Conservation (phyloP, 2,797 vertebrate species). For the Acanthis flammea region DNA sequence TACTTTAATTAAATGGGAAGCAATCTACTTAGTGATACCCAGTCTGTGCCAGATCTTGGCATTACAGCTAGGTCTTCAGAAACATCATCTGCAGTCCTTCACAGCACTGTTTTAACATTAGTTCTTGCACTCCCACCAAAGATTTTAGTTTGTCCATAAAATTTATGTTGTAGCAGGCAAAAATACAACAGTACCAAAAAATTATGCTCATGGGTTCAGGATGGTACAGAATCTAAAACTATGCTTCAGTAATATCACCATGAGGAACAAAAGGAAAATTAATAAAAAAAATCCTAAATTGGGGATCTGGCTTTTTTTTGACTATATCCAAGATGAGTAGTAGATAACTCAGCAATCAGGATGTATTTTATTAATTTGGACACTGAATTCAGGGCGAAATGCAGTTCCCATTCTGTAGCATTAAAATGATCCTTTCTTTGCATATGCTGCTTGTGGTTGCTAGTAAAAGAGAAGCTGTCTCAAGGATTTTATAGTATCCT, state of each 20-base stretch:
- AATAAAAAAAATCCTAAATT: accelerated
- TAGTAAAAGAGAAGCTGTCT: neutral
- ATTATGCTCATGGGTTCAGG: neutral
- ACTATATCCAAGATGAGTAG: neutral
- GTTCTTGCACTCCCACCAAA: neutral
- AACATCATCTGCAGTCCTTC: neutral
- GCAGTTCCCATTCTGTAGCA: neutral
- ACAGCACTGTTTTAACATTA: neutral
- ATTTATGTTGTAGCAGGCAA: neutral
- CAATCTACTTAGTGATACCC: neutral
- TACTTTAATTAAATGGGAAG: neutral
- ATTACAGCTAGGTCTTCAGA: neutral
- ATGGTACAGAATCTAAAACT: neutral
- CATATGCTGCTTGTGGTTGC: neutral
- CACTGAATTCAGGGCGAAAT: neutral
- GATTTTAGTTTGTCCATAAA: neutral
- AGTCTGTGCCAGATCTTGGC: neutral
- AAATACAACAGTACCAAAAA: neutral
- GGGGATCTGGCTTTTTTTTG: neutral
- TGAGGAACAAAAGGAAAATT: neutral
- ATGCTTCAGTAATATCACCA: neutral
- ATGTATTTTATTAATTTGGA: neutral
- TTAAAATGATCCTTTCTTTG: neutral
- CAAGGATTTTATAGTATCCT: neutral
- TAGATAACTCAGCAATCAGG: neutral